phyloP scores from a whole-genome alignment of 2,113 vertebrate species.

The Colinus virginianus region DNA sequence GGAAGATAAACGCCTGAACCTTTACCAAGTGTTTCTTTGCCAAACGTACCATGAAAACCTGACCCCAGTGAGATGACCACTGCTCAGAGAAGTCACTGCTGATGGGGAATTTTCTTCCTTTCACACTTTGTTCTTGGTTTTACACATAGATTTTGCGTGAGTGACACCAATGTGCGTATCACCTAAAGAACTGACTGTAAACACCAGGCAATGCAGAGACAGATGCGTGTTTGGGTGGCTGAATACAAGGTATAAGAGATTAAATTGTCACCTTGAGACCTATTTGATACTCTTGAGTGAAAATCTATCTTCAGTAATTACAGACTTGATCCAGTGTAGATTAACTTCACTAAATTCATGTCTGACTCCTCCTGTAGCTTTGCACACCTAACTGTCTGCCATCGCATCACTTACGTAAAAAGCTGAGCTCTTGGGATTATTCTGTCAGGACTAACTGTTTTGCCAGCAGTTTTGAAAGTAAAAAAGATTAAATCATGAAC shows the following conservation, averaged over 20 bases:
- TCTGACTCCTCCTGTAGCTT: background rate
- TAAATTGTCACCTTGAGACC: background rate
- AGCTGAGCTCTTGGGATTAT: rapidly evolving
- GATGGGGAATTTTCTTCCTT: background rate
- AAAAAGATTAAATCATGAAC: background rate
- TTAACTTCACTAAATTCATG: background rate
- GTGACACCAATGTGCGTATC: background rate
- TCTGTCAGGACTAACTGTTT: background rate
- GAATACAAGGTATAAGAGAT: background rate
- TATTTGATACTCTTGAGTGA: background rate
- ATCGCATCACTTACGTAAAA: background rate
- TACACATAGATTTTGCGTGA: background rate
- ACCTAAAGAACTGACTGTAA: background rate
- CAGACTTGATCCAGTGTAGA: background rate
- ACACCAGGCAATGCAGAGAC: background rate
- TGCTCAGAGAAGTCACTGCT: background rate
- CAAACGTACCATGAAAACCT: background rate
- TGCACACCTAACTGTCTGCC: background rate
- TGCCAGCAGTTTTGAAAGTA: background rate
- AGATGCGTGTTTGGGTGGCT: background rate
- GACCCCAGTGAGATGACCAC: background rate
- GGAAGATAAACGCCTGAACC: background rate
- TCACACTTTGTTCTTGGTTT: background rate
- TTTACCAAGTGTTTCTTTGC: background rate
- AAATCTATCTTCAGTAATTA: background rate